A percentile compares a stretch with the other conserved stretches of the same genome.
Evolutionary conservation across 1,140 invertebrate genomes (phyloP).

Genomic region (Bacillus rossius): DNA sequence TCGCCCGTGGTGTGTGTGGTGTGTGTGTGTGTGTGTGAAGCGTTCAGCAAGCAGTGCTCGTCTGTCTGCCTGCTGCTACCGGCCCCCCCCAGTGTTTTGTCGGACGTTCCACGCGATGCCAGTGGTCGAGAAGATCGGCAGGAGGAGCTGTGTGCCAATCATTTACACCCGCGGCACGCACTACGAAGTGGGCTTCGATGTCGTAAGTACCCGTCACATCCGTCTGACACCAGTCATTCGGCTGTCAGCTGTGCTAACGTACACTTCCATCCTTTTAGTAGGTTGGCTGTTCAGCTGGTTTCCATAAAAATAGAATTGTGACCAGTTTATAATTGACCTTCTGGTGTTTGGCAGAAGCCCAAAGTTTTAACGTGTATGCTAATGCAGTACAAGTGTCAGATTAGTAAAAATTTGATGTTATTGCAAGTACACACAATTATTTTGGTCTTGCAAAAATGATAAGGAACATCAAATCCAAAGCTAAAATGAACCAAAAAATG

Average conservation of each 20-base stretch:
- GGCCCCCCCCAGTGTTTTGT: neutral
- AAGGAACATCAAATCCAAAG: too few relatives aligned
- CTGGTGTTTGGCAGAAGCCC: neutral
- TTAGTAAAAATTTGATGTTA: conserved; percentile 2
- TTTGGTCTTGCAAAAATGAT: too few relatives aligned
- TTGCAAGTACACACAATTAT: too few relatives aligned
- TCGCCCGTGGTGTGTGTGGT: too few relatives aligned
- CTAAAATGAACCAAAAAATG: too few relatives aligned
- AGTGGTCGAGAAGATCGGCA: conserved; percentile 36
- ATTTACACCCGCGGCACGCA: conserved; percentile 71
- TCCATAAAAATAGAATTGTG: too few relatives aligned
- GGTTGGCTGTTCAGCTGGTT: too few relatives aligned
- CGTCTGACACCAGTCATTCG: too few relatives aligned
- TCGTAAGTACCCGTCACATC: conserved; percentile 59
- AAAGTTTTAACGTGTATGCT: neutral
- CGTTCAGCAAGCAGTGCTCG: too few relatives aligned
- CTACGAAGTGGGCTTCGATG: conserved; percentile 80
- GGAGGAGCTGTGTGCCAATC: conserved; percentile 65
- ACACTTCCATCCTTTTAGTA: too few relatives aligned
- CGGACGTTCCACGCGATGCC: conserved; percentile 9
- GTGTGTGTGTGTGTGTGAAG: too few relatives aligned
- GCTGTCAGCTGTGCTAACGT: too few relatives aligned
- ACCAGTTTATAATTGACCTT: neutral
- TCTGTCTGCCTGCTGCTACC: neutral
- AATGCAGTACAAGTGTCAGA: conserved; percentile 1